Evolutionary conservation across 2,888 invertebrate species (phyloP).

Genomic region (Frankliniella fusca): DNA sequence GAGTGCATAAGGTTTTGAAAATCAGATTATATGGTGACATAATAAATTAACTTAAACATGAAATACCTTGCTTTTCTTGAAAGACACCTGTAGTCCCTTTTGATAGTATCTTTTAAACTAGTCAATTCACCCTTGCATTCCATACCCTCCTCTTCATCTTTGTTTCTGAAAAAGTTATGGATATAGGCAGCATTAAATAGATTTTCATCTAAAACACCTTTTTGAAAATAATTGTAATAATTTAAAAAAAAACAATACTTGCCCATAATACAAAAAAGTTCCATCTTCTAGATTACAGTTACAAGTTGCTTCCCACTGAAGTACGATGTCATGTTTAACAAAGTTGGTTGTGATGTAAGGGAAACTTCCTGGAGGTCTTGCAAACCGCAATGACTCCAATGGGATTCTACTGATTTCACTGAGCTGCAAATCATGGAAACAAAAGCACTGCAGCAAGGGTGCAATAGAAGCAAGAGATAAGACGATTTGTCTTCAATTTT

Average conservation of each 20-base stretch:
- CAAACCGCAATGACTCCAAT: constrained; percentile 47
- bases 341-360: neutral
- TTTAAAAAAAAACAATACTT: neutral
- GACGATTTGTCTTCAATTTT: neutral
- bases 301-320: neutral
- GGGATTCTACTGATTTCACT: constrained; percentile 57
- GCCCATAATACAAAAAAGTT: neutral
- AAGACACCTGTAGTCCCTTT: neutral
- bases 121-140: neutral
- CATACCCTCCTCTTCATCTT: neutral
- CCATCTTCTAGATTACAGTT: neutral
- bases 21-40: neutral
- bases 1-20: neutral
- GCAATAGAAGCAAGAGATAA: neutral
- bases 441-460: neutral
- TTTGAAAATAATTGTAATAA: neutral
- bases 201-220: neutral
- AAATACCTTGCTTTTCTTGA: neutral
- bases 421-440: constrained; percentile 46
- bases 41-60: neutral
- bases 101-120: neutral
- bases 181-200: neutral
- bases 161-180: neutral
- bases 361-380: neutral
- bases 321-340: neutral